Percentiles rank a stretch among this genome's conserved stretches.
phyloP scores from a whole-genome alignment of 2,888 invertebrate genomes.

The Apomyelois bistriatella region DNA sequence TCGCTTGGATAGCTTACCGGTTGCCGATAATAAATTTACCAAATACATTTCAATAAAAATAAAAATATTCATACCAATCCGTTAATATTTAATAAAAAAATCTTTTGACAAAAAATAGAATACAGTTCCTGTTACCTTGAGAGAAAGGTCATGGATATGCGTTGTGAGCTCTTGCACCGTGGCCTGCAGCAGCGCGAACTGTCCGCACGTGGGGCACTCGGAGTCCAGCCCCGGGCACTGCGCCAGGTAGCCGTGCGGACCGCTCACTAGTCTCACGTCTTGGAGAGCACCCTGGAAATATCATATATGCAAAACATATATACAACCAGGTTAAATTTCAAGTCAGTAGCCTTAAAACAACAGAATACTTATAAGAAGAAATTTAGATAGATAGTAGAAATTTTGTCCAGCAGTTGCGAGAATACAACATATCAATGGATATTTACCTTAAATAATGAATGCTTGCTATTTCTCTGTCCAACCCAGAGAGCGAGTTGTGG shows the following conservation, averaged over 20 bases:
- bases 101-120: background rate
- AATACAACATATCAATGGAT: too few relatives aligned
- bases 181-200: slow-evolving; percentile 90
- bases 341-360: too few relatives aligned
- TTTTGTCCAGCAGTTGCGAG: too few relatives aligned
- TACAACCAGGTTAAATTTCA: too few relatives aligned
- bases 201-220: slow-evolving; percentile 94
- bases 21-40: too few relatives aligned
- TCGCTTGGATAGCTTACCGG: too few relatives aligned
- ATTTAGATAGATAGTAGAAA: too few relatives aligned
- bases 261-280: slow-evolving; percentile 91
- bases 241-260: slow-evolving; percentile 90
- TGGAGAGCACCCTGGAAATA: slow-evolving; percentile 88
- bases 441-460: slow-evolving; percentile 91
- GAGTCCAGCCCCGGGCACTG: slow-evolving; percentile 93
- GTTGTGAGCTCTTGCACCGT: slow-evolving; percentile 89
- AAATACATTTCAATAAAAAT: background rate
- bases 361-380: too few relatives aligned
- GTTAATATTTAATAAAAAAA: too few relatives aligned
- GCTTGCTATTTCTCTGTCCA: slow-evolving; percentile 91
- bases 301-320: too few relatives aligned
- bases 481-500: slow-evolving; percentile 90
- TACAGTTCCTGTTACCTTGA: slow-evolving; percentile 82
- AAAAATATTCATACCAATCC: too few relatives aligned
- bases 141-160: slow-evolving; percentile 89